A percentile compares a stretch with the other conserved stretches of the same genome.
Conservation (phyloP, 2,888 invertebrate genomes). For the Nomada ferruginata region DNA sequence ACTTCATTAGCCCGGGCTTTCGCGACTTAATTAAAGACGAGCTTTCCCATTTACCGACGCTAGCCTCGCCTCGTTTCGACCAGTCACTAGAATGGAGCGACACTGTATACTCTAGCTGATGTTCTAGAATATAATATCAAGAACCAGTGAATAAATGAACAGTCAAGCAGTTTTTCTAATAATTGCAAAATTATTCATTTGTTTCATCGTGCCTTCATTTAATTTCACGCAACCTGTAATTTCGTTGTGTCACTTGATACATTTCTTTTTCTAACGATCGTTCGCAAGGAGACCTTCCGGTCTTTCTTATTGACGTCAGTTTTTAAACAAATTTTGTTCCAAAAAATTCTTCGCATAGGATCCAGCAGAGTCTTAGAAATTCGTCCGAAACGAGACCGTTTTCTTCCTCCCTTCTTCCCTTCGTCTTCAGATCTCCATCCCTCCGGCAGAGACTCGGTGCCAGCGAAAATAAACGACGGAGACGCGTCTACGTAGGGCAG, state of each 20-base stretch:
- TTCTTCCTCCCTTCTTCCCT: conserved; percentile 23
- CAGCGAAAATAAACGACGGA: conserved; percentile 66
- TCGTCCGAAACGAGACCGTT: conserved; percentile 39
- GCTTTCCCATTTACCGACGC: conserved; percentile 34
- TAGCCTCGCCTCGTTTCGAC: background rate
- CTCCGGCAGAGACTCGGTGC: conserved; percentile 31
- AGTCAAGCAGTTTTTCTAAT: too few relatives aligned
- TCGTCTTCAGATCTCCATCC: conserved; percentile 34
- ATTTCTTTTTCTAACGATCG: too few relatives aligned
- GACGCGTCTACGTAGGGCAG: conserved; percentile 44
- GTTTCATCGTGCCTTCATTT: too few relatives aligned
- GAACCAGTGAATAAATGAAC: too few relatives aligned
- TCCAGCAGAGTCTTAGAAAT: conserved; percentile 16
- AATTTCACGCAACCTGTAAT: too few relatives aligned
- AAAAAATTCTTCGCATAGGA: background rate
- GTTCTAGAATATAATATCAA: too few relatives aligned
- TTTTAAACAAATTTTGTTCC: too few relatives aligned
- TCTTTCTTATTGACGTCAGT: too few relatives aligned
- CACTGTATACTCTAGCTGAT: too few relatives aligned
- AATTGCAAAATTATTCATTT: too few relatives aligned
- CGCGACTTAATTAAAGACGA: conserved; percentile 53
- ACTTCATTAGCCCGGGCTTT: conserved; percentile 43
- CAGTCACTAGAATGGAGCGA: background rate
- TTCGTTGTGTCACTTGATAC: too few relatives aligned
- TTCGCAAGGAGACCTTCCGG: too few relatives aligned